Base-by-base conservation (phyloP, 1,140 invertebrate genomes). In the Tribolium castaneum region DNA sequence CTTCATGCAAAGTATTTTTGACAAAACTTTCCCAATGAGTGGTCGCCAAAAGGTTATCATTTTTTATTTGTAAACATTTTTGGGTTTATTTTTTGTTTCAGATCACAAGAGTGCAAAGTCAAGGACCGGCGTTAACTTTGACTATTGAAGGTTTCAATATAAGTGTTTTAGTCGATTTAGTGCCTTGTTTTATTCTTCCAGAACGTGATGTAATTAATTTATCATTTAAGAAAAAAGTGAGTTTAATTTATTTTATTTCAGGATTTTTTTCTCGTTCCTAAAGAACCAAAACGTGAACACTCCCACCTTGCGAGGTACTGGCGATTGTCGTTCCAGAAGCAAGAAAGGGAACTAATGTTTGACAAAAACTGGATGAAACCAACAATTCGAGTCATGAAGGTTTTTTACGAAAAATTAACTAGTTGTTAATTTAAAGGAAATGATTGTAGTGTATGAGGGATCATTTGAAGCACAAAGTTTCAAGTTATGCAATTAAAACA, bases 401-500 rank as follows among this genome's bases (percentile, higher is more conserved):
- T 51, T 16, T 39, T 30, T 6, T 5, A 30, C 25, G 5, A 30
- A 30, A 30, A 4, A 30, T 25, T 30, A 19, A 19, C 25, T 30
- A 5, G 25, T 30, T 30, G 6, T 30, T 30, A 30, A 30, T 30
- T 30, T 1, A n/a, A n/a, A 30, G 1, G 2, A 14, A 3, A 39
- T 45, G 34, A 62, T 80, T 87, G 6, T 85, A 88, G 77, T 88
- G 87, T 76, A 71, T 89, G 6, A 84, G 87, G 1, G 87, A 88
- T 74, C 78, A 83, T 0, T 75, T 85, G 0, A 80, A 84, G 10
- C 84, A 88, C 81, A 86, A 85, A 0, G 88, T 88, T 34, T 86
- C 87, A 0, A 89, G 87, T 72, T 89, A 89, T 75, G 88, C 87
- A 77, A 88, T 88, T 45, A 88, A 89, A 70, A 88, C 87, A 4